Evolutionary conservation across 1,140 invertebrate species (phyloP).

Genomic region (Chironomus striatipennis): DNA sequence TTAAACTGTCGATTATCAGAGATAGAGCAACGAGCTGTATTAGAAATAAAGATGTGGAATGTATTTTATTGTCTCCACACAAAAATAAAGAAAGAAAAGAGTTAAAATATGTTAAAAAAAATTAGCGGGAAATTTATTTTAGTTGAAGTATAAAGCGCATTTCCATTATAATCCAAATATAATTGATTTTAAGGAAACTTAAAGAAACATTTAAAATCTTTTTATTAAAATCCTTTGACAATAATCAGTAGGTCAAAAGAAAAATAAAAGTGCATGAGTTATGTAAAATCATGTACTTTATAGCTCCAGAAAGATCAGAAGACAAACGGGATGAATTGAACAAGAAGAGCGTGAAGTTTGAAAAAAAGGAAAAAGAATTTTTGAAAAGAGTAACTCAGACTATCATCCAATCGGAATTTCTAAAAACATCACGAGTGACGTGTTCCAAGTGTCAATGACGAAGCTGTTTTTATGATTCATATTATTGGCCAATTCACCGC

Average conservation of each 20-base stretch:
- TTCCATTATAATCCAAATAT: too few relatives aligned
- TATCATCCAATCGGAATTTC: not conserved
- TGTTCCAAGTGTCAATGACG: conserved; percentile 11
- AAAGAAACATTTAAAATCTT: too few relatives aligned
- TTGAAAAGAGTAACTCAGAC: not conserved
- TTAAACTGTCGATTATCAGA: conserved; percentile 8
- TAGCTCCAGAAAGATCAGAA: too few relatives aligned
- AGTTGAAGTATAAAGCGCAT: too few relatives aligned
- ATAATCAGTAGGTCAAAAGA: too few relatives aligned
- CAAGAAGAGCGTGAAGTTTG: not conserved
- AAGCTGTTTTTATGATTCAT: conserved; percentile 14
- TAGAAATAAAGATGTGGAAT: conserved; percentile 14
- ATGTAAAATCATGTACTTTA: too few relatives aligned
- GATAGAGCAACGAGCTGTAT: not conserved
- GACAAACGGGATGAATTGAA: not conserved
- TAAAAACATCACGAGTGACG: not conserved
- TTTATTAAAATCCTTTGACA: too few relatives aligned
- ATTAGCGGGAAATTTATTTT: too few relatives aligned
- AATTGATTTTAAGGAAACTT: too few relatives aligned
- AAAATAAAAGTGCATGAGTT: too few relatives aligned
- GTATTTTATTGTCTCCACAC: conserved; percentile 4
- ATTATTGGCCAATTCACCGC: conserved; percentile 11
- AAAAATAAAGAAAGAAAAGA: not conserved
- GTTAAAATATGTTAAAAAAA: too few relatives aligned
- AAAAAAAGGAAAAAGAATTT: not conserved